These are phyloP conservation scores for Lacerta bilineata DNA, from an alignment of 2,797 vertebrate species.

Conservation along the genomic window DNA sequence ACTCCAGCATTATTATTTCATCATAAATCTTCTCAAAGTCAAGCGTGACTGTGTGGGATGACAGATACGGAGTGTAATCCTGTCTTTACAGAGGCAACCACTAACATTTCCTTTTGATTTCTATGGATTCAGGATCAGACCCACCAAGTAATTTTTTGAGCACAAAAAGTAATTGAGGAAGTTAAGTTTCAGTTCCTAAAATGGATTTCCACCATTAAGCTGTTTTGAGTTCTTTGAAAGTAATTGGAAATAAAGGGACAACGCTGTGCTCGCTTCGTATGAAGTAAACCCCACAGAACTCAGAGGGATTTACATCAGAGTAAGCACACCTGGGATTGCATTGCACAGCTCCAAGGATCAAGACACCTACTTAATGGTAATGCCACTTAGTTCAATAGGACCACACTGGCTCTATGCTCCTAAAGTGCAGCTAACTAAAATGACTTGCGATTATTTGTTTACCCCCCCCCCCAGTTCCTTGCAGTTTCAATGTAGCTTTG, in stretches of 20 bases:
- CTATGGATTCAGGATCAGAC: conserved; percentile 16
- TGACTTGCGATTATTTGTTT: neutral
- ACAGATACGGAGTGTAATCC: conserved; percentile 26
- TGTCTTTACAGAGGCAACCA: neutral
- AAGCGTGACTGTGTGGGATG: conserved; percentile 32
- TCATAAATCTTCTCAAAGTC: conserved; percentile 34
- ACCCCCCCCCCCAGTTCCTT: neutral
- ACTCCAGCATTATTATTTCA: conserved; percentile 28
- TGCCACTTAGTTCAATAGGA: neutral
- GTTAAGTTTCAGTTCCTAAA: neutral
- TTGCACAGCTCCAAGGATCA: neutral
- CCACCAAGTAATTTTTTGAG: neutral
- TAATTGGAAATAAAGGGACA: neutral
- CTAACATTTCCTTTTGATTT: conserved; percentile 1
- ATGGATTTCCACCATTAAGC: neutral
- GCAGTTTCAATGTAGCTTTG: neutral
- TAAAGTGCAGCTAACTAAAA: neutral
- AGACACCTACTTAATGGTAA: neutral
- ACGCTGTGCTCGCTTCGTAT: neutral
- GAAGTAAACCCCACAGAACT: neutral
- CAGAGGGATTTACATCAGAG: neutral
- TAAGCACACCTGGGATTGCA: neutral
- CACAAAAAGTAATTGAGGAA: neutral
- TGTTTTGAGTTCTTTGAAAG: neutral
- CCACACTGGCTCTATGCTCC: neutral